Percentiles rank a stretch among this genome's conserved stretches.
These are phyloP conservation scores for Fabriciana adippe DNA, from an alignment of 2,888 invertebrate species.

Conservation along the genomic window DNA sequence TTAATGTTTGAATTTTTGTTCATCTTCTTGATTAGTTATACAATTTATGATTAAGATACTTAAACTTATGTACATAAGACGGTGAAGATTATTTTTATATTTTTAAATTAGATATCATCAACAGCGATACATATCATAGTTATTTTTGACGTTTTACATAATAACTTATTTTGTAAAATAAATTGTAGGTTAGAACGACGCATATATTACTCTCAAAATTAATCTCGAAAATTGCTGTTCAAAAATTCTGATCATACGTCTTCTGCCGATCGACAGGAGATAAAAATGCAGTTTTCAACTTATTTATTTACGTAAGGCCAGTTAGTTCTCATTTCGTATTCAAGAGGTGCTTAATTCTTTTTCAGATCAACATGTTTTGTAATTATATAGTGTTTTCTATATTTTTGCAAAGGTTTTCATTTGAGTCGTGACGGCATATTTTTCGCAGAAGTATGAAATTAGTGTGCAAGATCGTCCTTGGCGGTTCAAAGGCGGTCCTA, in stretches of 20 bases:
- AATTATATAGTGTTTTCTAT: conserved; percentile 39
- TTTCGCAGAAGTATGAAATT: conserved; percentile 61
- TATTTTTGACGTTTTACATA: background rate
- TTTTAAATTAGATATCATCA: background rate
- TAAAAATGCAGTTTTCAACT: conserved; percentile 54
- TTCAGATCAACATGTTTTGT: conserved; percentile 36
- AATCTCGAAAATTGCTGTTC: conserved; percentile 45
- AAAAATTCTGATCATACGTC: conserved; percentile 62
- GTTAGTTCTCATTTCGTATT: conserved; percentile 63
- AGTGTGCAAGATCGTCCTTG: conserved; percentile 57
- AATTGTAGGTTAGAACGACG: conserved; percentile 17
- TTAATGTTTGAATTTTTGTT: conserved; percentile 30
- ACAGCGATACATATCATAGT: background rate
- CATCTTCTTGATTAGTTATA: conserved; percentile 28
- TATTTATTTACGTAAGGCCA: conserved; percentile 70
- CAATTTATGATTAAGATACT: conserved; percentile 15
- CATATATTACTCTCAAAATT: conserved; percentile 25
- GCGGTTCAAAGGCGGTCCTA: conserved; percentile 52
- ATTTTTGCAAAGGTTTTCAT: conserved; percentile 51
- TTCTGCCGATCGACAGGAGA: conserved; percentile 60
- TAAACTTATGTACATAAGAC: background rate
- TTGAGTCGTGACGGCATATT: conserved; percentile 46
- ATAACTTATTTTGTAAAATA: conserved; percentile 11
- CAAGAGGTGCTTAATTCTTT: conserved; percentile 41
- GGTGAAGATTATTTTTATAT: background rate